Base-by-base conservation (phyloP, 2,888 invertebrate species). In the Diaphora mendica region DNA sequence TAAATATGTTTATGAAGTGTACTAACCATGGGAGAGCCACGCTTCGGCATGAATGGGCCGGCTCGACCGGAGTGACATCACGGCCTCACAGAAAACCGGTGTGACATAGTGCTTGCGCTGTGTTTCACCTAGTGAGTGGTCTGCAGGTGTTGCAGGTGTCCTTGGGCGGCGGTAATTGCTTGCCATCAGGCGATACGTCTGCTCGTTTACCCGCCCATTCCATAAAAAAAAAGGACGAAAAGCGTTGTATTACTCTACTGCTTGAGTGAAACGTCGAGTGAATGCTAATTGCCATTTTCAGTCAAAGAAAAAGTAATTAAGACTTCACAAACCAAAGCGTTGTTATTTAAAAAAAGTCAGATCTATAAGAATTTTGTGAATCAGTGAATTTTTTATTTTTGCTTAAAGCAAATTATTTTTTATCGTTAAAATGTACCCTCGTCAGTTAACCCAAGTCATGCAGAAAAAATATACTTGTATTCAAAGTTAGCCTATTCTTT, bases 251-350 rank as follows among this genome's bases (percentile, higher is more conserved):
- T 48, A 33, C 26, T 48, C 23, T 23, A 67, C 67, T 48, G 48
- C 44, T 62, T 26, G 62, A 62, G 48, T 67, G 30, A 67, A 30
- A 67, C 48, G 30, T 48, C 33, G 67, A 44, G 48, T 67, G 33
- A 67, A 67, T 48, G 67, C 11, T 67, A 33, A 62, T 62, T 62
- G 30, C 30, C 48, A 23, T 48, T 67, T 67, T 48, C 13, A 33
- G 33, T 67, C 67, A 67, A 67, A 67, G 48, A 48, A 48, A 67
- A 67, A 67, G 23, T 48, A 33, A 48, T 48, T 67, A 33, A 13
- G 23, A 23, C 23, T n/a, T 30, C 33, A 30, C 44, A 30, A 48
- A 67, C 67, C 9, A 48, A 67, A 65, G 35, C n/a, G 51, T 33
- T 4, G 62, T 30, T 62, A 55, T 62, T 62, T 48, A 26, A 20